These are phyloP conservation scores for Lathamus discolor DNA, from an alignment of 2,113 vertebrate species.

Conservation along the genomic window DNA sequence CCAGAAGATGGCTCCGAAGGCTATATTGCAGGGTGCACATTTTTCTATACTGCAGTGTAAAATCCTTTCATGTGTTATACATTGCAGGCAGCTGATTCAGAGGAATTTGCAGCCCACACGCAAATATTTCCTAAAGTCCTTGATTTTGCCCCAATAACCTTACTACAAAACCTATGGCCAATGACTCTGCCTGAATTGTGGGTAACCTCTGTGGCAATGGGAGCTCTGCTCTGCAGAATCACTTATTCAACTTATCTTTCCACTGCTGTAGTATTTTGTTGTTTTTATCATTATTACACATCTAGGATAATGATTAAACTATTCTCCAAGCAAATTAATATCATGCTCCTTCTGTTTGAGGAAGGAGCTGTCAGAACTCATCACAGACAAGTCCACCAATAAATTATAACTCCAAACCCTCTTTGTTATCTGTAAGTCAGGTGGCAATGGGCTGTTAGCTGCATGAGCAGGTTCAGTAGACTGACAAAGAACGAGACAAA, in stretches of 20 bases:
- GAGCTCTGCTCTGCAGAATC: background rate
- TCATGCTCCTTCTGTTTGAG: background rate
- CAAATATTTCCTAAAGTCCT: background rate
- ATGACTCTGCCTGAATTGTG: background rate
- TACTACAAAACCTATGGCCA: background rate
- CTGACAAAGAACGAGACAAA: background rate
- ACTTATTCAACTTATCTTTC: background rate
- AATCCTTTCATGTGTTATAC: background rate
- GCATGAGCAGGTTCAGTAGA: background rate
- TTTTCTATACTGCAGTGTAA: background rate
- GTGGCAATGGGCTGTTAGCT: background rate
- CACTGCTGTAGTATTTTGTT: background rate
- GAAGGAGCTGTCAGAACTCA: background rate
- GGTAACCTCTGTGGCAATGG: background rate
- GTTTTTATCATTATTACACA: background rate
- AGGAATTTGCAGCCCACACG: background rate
- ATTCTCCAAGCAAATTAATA: background rate
- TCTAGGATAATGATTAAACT: background rate
- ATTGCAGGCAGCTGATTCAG: background rate
- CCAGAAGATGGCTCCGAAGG: background rate
- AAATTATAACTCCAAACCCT: background rate
- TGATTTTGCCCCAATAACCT: background rate
- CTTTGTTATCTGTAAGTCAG: background rate
- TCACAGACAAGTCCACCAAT: background rate
- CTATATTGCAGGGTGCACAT: background rate